Evolutionary conservation across 2,797 vertebrate species (phyloP).

Genomic region (Thamnophis elegans): DNA sequence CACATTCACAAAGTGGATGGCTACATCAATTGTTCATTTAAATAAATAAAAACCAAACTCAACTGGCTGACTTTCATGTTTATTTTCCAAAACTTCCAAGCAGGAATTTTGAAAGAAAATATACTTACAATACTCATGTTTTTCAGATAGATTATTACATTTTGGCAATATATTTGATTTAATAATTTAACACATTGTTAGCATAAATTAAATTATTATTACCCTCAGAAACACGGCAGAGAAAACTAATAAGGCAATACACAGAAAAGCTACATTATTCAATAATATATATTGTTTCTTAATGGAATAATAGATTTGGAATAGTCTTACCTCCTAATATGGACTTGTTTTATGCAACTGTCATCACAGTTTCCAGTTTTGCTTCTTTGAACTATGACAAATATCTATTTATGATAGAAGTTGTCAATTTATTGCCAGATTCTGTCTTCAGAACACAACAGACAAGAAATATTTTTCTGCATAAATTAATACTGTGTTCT

Average conservation of each 20-base stretch:
- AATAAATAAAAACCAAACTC: neutral
- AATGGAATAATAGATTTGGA: neutral
- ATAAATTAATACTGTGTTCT: constrained; percentile 15
- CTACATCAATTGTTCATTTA: neutral
- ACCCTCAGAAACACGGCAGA: neutral
- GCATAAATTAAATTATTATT: neutral
- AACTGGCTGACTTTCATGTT: neutral
- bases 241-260: neutral
- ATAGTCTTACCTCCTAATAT: neutral
- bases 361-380: neutral
- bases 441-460: neutral
- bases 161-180: neutral
- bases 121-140: neutral
- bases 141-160: neutral
- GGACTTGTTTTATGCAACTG: neutral
- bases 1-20: neutral
- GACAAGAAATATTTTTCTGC: constrained; percentile 1
- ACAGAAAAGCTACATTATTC: neutral
- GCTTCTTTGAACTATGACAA: neutral
- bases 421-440: neutral
- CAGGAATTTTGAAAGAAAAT: neutral
- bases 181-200: neutral
- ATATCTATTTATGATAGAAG: neutral
- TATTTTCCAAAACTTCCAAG: neutral
- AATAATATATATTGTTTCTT: neutral